Evolutionary conservation across 2,797 vertebrate species (phyloP).

Genomic region (Sebastolobus altivelis): DNA sequence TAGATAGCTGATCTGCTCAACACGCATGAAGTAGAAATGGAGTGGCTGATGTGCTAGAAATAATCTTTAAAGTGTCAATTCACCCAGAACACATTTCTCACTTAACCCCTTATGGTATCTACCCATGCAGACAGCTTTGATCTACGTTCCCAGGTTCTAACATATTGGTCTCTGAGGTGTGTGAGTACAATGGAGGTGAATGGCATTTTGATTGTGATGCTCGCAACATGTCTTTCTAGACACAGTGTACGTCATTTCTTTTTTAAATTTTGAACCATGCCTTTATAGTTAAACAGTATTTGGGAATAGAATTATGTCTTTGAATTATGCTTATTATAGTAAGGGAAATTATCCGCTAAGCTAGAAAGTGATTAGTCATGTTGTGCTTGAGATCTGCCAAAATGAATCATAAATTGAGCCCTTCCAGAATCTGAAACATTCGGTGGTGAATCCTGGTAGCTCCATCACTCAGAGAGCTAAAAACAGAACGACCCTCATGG

Average conservation of each 20-base stretch:
- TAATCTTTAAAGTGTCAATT: background rate
- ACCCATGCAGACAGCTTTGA: background rate
- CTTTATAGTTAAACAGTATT: too few relatives aligned
- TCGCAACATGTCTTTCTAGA: background rate
- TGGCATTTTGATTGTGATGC: background rate
- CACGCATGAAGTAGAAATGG: background rate
- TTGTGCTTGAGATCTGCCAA: background rate
- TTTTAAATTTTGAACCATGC: background rate
- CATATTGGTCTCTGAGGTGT: background rate
- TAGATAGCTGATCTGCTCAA: background rate
- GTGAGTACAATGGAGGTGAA: too few relatives aligned
- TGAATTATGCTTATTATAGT: background rate
- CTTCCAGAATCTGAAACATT: background rate
- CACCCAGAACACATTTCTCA: background rate
- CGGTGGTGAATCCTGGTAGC: slow-evolving; percentile 21
- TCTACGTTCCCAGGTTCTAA: background rate
- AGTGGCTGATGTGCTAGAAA: background rate
- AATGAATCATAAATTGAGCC: slow-evolving; percentile 1
- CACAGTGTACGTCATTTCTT: background rate
- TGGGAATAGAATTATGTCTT: background rate
- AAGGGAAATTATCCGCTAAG: background rate
- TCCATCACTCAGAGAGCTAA: slow-evolving; percentile 37
- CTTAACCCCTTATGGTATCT: background rate
- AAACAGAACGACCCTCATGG: slow-evolving; percentile 47
- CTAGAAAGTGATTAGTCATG: background rate